Conservation (phyloP, 2,113 vertebrate species). For the Dasyprocta punctata region DNA sequence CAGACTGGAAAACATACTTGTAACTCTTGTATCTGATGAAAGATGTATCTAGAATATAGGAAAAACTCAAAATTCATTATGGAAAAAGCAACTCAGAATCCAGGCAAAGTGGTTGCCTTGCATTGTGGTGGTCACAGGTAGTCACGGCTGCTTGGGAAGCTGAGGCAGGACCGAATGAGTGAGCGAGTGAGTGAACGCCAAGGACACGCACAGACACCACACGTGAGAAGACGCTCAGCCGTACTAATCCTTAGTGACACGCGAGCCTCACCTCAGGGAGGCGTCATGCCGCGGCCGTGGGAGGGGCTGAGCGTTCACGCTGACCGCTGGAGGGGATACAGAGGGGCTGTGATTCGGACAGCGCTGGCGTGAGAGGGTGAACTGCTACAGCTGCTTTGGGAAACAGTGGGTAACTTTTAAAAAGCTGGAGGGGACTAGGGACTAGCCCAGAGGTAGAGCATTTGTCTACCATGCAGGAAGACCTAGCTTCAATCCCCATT, state of each 20-base stretch:
- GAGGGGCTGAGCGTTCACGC: background rate
- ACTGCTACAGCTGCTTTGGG: background rate
- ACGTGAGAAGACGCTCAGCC: background rate
- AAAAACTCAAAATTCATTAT: background rate
- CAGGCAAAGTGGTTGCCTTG: background rate
- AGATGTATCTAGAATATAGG: background rate
- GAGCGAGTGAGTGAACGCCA: background rate
- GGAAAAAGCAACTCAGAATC: background rate
- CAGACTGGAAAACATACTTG: background rate
- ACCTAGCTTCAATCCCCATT: background rate
- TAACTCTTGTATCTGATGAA: background rate
- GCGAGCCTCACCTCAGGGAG: too few species aligned
- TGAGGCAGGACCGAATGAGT: background rate
- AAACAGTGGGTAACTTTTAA: background rate
- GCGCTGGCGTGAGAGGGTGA: background rate
- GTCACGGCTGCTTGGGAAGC: background rate
- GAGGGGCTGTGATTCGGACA: background rate
- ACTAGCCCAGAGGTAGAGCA: background rate
- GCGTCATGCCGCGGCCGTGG: too few species aligned
- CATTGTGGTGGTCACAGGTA: too few species aligned
- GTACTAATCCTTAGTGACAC: background rate
- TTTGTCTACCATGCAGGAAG: background rate
- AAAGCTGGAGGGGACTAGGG: background rate
- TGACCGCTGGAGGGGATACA: background rate
- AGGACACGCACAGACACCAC: background rate